Conservation (phyloP, 37 sponge, comb jelly and placozoan species). For the Chondrilla cf. caribensis region DNA sequence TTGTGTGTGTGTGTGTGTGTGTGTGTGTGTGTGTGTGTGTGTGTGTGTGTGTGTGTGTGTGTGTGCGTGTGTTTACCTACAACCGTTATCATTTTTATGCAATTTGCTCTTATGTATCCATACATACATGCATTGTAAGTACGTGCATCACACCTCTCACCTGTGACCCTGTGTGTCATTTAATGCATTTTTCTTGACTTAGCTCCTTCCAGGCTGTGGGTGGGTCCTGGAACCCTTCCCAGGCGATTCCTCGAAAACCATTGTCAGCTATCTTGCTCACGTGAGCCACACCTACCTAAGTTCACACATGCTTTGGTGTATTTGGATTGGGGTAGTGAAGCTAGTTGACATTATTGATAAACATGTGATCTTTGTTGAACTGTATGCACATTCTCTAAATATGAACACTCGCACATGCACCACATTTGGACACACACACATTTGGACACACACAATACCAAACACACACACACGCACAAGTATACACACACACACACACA, state of each 20-base stretch:
- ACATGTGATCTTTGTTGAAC: no score
- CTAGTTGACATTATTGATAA: no score
- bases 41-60: not conserved
- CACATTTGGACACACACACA: not conserved
- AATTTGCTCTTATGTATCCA: no score
- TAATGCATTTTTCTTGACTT: not conserved
- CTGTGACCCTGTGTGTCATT: no score
- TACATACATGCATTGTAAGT: no score
- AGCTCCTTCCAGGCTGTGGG: conserved; percentile 58
- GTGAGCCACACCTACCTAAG: conserved; percentile 1
- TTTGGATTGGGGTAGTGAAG: no score
- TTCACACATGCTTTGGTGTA: not conserved
- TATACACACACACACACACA: no score
- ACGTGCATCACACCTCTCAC: no score
- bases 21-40: not conserved
- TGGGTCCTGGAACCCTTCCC: conserved; percentile 60
- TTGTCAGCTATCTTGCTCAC: conserved; percentile 27
- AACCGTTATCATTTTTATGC: no score
- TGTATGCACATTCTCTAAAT: no score
- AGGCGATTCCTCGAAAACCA: conserved; percentile 32
- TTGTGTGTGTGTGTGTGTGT: not conserved
- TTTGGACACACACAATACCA: not conserved
- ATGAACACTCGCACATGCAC: not conserved
- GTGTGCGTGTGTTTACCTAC: no score
- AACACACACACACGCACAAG: not conserved